Conservation (phyloP, 2,797 vertebrate genomes). For the Peromyscus attwateri region DNA sequence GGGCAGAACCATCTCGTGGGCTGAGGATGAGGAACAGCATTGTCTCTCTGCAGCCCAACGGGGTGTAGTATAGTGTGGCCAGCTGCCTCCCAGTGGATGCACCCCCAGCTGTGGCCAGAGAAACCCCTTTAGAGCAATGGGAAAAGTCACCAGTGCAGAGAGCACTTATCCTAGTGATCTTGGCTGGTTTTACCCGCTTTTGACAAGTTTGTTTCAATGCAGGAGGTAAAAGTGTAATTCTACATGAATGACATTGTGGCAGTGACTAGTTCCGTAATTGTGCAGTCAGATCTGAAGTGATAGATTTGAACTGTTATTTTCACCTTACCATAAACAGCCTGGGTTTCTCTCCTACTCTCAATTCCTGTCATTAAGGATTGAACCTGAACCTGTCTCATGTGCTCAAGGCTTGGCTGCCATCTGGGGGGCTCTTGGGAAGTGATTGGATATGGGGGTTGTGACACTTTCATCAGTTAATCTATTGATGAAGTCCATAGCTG, state of each 20-base stretch:
- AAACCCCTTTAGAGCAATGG: neutral
- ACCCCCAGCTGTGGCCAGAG: neutral
- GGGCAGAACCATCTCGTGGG: neutral
- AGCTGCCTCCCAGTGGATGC: neutral
- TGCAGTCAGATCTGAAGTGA: no score
- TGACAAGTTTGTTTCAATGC: neutral
- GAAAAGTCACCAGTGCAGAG: neutral
- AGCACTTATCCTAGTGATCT: neutral
- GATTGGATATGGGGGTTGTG: no score
- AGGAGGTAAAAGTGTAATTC: neutral
- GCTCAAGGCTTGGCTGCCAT: neutral
- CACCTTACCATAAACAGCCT: neutral
- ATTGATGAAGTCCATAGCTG: neutral
- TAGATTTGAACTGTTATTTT: neutral
- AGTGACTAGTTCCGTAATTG: neutral
- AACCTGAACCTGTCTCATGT: neutral
- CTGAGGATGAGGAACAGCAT: neutral
- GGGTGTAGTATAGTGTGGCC: neutral
- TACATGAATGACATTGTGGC: neutral
- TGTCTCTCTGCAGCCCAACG: neutral
- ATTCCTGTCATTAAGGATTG: neutral
- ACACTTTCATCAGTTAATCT: neutral
- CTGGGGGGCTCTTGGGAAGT: neutral
- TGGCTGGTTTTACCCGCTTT: neutral
- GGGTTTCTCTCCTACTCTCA: neutral